Evolutionary conservation across 2,797 vertebrate species (phyloP).

Genomic region (Catharus ustulatus): DNA sequence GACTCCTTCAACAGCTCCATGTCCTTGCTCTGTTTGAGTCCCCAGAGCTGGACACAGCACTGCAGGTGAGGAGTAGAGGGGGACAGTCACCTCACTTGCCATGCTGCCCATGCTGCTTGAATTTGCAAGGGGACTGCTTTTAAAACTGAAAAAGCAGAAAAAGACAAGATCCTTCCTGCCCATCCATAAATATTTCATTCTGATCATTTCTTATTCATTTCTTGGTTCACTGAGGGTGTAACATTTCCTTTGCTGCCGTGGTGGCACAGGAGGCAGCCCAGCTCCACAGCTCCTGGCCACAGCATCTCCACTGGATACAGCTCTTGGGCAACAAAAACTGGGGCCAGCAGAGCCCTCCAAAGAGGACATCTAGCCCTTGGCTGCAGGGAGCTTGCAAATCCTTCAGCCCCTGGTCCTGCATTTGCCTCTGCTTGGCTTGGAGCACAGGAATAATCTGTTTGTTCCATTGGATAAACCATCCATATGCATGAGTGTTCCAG

Average conservation of each 20-base stretch:
- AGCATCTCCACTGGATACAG: accelerated
- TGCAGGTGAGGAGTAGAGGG: neutral
- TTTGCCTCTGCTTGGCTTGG: neutral
- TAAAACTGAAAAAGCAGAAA: neutral
- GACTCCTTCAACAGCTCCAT: accelerated
- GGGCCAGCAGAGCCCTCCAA: neutral
- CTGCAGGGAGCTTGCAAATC: neutral
- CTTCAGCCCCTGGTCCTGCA: neutral
- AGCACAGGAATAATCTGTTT: neutral
- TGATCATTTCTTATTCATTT: neutral
- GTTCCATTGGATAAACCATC: neutral
- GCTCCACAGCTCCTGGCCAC: accelerated
- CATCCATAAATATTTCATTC: neutral
- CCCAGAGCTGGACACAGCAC: neutral
- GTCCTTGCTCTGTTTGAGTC: neutral
- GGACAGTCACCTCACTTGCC: too few species aligned
- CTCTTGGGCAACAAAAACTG: neutral
- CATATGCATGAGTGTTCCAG: neutral
- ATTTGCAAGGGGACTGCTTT: neutral
- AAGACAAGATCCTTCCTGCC: neutral
- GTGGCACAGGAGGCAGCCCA: neutral
- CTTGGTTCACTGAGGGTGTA: neutral
- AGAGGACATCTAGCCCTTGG: neutral
- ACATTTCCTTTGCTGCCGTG: neutral
- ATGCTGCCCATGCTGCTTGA: neutral